A percentile compares a stretch with the other conserved stretches of the same genome.
These are phyloP conservation scores for Mystacides longicornis DNA, from an alignment of 2,888 invertebrate species.

Conservation along the genomic window DNA sequence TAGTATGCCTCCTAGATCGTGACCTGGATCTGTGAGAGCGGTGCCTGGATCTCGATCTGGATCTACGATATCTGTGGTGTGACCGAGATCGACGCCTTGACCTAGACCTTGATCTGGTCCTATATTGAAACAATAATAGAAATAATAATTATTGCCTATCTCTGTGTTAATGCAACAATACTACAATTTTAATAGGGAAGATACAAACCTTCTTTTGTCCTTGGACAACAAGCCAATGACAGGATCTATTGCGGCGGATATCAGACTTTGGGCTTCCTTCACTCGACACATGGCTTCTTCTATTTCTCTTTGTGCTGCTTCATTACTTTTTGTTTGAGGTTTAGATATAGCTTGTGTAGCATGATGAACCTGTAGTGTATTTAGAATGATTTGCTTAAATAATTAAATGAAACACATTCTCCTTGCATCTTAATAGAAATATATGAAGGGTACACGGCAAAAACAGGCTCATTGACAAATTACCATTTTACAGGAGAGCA, in stretches of 20 bases:
- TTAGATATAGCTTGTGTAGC: slow-evolving; percentile 86
- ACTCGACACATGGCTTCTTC: slow-evolving; percentile 96
- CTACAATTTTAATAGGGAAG: not conserved
- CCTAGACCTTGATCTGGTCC: slow-evolving; percentile 56
- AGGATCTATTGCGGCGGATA: slow-evolving; percentile 89
- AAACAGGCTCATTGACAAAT: too few species aligned
- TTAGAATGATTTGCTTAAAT: slow-evolving; percentile 9
- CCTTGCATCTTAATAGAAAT: too few species aligned
- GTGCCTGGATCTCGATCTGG: slow-evolving; percentile 49
- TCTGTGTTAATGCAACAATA: not conserved
- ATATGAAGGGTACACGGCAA: too few species aligned
- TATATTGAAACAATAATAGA: slow-evolving; percentile 23
- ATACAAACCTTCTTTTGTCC: slow-evolving; percentile 61
- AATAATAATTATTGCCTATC: not conserved
- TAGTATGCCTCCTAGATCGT: slow-evolving; percentile 33
- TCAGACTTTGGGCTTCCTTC: slow-evolving; percentile 91
- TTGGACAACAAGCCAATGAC: slow-evolving; percentile 82
- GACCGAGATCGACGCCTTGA: slow-evolving; percentile 54
- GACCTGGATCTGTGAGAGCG: slow-evolving; percentile 57
- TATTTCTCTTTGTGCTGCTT: slow-evolving; percentile 90
- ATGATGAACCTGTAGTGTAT: slow-evolving; percentile 64
- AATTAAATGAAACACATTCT: too few species aligned
- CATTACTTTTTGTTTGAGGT: slow-evolving; percentile 91
- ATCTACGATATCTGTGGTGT: slow-evolving; percentile 47
- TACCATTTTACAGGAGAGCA: too few species aligned